Conservation (phyloP, 2,888 invertebrate genomes). For the Gari tellinella region DNA sequence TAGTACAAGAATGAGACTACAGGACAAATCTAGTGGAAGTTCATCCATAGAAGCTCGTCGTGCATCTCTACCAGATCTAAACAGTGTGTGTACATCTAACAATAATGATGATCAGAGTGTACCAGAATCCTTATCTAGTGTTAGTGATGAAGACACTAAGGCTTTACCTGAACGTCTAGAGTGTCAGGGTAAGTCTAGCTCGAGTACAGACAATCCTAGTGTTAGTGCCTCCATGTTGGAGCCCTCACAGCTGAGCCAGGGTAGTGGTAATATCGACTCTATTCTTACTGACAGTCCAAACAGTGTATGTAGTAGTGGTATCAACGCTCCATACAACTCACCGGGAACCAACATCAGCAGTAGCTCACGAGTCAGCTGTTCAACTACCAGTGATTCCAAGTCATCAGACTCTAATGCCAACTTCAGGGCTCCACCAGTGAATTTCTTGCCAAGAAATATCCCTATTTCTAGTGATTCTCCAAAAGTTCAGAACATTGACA, state of each 20-base stretch:
- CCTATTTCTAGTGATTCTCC: conserved; percentile 33
- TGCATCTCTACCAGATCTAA: conserved; percentile 67
- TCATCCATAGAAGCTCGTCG: conserved; percentile 66
- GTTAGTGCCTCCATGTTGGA: conserved; percentile 28
- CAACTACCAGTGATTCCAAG: conserved; percentile 65
- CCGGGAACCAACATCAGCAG: conserved; percentile 62
- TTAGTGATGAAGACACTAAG: conserved; percentile 58
- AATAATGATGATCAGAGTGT: conserved; percentile 62
- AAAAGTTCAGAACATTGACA: conserved; percentile 53
- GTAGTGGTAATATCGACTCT: conserved; percentile 71
- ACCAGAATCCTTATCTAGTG: conserved; percentile 55
- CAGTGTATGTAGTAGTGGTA: conserved; percentile 77
- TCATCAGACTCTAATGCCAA: conserved; percentile 64
- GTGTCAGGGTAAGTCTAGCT: conserved; percentile 75
- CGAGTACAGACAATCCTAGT: conserved; percentile 66
- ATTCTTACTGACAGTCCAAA: conserved; percentile 78
- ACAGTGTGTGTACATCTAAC: conserved; percentile 53
- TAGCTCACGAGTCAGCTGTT: conserved; percentile 57
- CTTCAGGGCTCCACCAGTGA: conserved; percentile 56
- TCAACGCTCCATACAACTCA: conserved; percentile 77
- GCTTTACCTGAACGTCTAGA: conserved; percentile 67
- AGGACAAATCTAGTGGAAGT: conserved; percentile 67
- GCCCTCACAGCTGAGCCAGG: conserved; percentile 23
- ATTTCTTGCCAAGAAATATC: conserved; percentile 54
- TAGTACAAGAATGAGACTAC: conserved; percentile 66